phyloP scores from a whole-genome alignment of 2,888 invertebrate genomes.

The Oligia strigilis region DNA sequence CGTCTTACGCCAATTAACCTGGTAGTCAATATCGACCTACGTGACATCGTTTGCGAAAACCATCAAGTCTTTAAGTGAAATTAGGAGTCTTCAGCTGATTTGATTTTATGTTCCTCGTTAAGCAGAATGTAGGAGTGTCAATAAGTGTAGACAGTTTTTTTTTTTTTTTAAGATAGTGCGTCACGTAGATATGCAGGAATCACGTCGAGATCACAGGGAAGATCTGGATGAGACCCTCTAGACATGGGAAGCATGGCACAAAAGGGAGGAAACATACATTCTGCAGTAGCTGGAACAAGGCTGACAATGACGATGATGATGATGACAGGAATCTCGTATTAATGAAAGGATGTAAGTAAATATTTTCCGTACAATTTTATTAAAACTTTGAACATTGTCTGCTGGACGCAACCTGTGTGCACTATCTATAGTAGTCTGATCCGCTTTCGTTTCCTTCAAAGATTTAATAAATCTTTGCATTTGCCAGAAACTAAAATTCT shows the following conservation, averaged over 20 bases:
- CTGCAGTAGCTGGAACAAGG: neutral
- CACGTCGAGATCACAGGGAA: neutral
- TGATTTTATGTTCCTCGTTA: conserved; percentile 45
- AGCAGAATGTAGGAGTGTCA: conserved; percentile 7
- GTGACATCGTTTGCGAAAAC: conserved; percentile 51
- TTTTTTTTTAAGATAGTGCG: neutral
- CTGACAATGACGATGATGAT: neutral
- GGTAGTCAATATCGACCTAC: conserved; percentile 19
- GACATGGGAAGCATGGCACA: neutral
- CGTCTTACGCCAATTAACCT: conserved; percentile 50
- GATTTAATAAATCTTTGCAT: neutral
- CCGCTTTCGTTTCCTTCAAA: neutral
- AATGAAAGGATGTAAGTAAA: neutral
- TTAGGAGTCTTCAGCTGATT: conserved; percentile 42
- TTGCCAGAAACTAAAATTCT: neutral
- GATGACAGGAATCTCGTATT: neutral
- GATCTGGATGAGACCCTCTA: neutral
- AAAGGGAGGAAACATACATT: neutral
- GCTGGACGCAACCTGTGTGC: neutral
- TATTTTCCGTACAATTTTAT: neutral
- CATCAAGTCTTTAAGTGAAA: conserved; percentile 49
- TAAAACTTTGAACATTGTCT: neutral
- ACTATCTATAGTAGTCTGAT: neutral
- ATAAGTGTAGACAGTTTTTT: conserved; percentile 3
- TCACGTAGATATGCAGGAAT: neutral